Evolutionary conservation across 37 sponge, comb jelly and placozoan genomes (phyloP).

Genomic region (Eunapius fragilis): DNA sequence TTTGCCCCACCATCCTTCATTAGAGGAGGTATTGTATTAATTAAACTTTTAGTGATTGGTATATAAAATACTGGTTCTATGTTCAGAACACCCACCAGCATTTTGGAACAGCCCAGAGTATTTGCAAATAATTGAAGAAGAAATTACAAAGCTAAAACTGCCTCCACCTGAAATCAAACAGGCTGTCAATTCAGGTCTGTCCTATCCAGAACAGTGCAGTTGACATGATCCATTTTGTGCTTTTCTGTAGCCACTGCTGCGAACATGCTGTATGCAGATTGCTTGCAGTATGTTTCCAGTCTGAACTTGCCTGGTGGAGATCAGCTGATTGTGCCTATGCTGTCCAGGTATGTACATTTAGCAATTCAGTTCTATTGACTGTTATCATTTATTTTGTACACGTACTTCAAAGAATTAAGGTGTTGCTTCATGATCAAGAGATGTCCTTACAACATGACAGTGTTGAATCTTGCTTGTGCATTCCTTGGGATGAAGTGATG

Average conservation of each 20-base stretch:
- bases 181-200: background rate
- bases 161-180: background rate
- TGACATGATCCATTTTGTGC: too few relatives aligned
- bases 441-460: background rate
- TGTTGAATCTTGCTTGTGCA: background rate
- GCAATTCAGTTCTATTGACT: background rate
- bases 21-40: slow-evolving; percentile 6
- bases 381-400: background rate
- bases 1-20: slow-evolving; percentile 24
- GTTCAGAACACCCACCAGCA: slow-evolving; percentile 32
- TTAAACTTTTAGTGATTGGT: background rate
- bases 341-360: slow-evolving; percentile 26
- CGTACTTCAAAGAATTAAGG: slow-evolving; percentile 13
- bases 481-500: slow-evolving; percentile 71
- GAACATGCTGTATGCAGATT: background rate
- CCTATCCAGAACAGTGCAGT: background rate
- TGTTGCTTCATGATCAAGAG: slow-evolving; percentile 6
- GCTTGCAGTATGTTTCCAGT: slow-evolving; percentile 21
- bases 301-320: background rate
- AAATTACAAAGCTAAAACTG: slow-evolving; percentile 2
- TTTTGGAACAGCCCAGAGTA: slow-evolving; percentile 34
- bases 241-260: background rate
- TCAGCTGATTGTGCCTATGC: background rate
- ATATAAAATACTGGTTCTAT: background rate
- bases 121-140: background rate